These are phyloP conservation scores for Lutraria rhynchaena DNA, from an alignment of 1,140 invertebrate genomes.

Conservation along the genomic window DNA sequence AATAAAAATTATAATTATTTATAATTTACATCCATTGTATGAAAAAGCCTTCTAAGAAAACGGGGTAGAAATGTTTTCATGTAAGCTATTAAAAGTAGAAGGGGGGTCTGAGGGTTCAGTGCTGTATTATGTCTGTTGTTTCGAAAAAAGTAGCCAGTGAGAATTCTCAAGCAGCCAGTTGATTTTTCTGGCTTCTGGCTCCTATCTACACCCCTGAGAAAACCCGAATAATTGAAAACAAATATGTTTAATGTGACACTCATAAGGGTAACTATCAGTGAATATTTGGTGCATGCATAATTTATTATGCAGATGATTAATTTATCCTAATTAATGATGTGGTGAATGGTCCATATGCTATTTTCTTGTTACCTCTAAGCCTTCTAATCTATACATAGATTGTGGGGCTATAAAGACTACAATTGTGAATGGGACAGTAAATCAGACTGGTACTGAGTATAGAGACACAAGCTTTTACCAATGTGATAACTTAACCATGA, in stretches of 20 bases:
- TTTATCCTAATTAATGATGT: neutral
- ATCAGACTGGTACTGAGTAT: slow-evolving; percentile 26
- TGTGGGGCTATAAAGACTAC: slow-evolving; percentile 2
- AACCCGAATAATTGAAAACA: too few relatives aligned
- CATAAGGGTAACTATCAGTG: neutral
- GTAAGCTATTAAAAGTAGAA: too few relatives aligned
- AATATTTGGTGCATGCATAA: neutral
- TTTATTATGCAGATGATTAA: neutral
- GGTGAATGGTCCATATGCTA: neutral
- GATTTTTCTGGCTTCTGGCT: too few relatives aligned
- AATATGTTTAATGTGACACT: neutral
- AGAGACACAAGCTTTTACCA: neutral
- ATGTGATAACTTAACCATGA: slow-evolving; percentile 19
- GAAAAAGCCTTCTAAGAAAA: too few relatives aligned
- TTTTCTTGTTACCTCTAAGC: neutral
- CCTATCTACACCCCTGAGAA: too few relatives aligned
- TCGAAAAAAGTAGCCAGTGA: too few relatives aligned
- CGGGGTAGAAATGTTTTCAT: too few relatives aligned
- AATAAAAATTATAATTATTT: too few relatives aligned
- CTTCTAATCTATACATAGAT: slow-evolving; percentile 14
- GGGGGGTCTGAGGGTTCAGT: too few relatives aligned
- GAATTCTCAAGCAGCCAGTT: too few relatives aligned
- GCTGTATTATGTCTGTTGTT: too few relatives aligned
- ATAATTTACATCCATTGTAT: too few relatives aligned
- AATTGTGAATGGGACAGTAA: neutral